Evolutionary conservation across 2,113 vertebrate genomes (phyloP).

Genomic region (Urocitellus parryii): DNA sequence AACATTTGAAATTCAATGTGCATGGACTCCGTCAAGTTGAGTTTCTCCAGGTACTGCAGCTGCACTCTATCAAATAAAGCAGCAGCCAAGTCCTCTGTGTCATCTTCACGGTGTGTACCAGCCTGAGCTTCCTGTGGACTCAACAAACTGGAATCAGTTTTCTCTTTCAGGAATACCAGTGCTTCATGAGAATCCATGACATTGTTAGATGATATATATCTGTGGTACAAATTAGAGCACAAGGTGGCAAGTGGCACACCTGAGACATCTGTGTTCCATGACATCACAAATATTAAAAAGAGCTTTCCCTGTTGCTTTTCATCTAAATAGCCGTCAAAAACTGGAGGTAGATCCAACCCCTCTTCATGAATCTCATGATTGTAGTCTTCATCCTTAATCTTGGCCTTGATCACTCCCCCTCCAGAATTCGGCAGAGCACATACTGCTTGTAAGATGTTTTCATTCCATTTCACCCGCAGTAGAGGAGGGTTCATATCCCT

Average conservation of each 20-base stretch:
- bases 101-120: neutral
- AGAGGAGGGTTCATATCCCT: neutral
- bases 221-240: slow-evolving; percentile 46
- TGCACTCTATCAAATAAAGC: slow-evolving; percentile 2
- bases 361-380: neutral
- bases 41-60: slow-evolving; percentile 47
- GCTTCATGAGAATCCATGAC: slow-evolving; percentile 42
- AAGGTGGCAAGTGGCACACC: neutral
- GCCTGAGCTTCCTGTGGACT: neutral
- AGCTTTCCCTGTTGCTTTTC: slow-evolving; percentile 13
- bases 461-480: neutral
- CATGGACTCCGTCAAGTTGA: slow-evolving; percentile 53
- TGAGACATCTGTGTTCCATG: slow-evolving; percentile 56
- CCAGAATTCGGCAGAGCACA: slow-evolving; percentile 82
- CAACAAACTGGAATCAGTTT: neutral
- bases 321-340: slow-evolving; percentile 57
- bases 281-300: slow-evolving; percentile 80
- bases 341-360: slow-evolving; percentile 15
- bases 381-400: slow-evolving; percentile 67
- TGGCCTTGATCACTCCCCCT: slow-evolving; percentile 71
- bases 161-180: neutral
- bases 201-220: neutral
- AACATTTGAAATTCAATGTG: slow-evolving; percentile 67
- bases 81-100: neutral
- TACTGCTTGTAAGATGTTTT: slow-evolving; percentile 4